Percentiles rank a stretch among this genome's conserved stretches.
phyloP scores from a whole-genome alignment of 2,113 vertebrate species.

The Stigmatopora argus region DNA sequence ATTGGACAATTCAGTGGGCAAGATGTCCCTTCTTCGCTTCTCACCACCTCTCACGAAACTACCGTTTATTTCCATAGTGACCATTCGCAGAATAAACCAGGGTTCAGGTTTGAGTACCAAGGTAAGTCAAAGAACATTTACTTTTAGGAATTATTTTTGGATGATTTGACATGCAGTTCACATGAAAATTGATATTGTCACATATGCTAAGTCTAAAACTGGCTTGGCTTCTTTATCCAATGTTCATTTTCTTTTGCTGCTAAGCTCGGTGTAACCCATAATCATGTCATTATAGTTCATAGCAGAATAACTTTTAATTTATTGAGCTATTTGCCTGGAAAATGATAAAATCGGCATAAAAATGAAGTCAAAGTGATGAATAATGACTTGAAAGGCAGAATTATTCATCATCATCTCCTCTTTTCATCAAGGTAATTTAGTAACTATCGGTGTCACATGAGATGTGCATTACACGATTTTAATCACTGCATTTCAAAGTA shows the following conservation, averaged over 20 bases:
- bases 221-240: slow-evolving; percentile 11
- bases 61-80: slow-evolving; percentile 94
- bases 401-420: slow-evolving; percentile 11
- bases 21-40: slow-evolving; percentile 78
- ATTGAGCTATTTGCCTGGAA: slow-evolving; percentile 15
- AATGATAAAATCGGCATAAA: slow-evolving; percentile 9
- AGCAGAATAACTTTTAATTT: background rate
- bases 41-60: slow-evolving; percentile 91
- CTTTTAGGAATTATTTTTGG: slow-evolving; percentile 2
- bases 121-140: slow-evolving; percentile 67
- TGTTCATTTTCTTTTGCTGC: slow-evolving; percentile 13
- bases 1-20: slow-evolving; percentile 89
- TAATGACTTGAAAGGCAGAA: background rate
- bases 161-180: slow-evolving; percentile 16
- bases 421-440: slow-evolving; percentile 16
- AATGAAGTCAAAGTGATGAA: background rate
- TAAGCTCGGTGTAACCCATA: slow-evolving; percentile 11
- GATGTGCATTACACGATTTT: slow-evolving; percentile 15
- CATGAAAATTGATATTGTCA: slow-evolving; percentile 23
- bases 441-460: slow-evolving; percentile 19
- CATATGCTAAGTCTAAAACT: slow-evolving; percentile 17
- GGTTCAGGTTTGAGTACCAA: slow-evolving; percentile 94
- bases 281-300: slow-evolving; percentile 8
- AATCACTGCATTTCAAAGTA: slow-evolving; percentile 35
- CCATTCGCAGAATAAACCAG: slow-evolving; percentile 95